Percentiles rank a stretch among this genome's conserved stretches.
phyloP scores from a whole-genome alignment of 2,888 invertebrate species.

The Cenopis cana region DNA sequence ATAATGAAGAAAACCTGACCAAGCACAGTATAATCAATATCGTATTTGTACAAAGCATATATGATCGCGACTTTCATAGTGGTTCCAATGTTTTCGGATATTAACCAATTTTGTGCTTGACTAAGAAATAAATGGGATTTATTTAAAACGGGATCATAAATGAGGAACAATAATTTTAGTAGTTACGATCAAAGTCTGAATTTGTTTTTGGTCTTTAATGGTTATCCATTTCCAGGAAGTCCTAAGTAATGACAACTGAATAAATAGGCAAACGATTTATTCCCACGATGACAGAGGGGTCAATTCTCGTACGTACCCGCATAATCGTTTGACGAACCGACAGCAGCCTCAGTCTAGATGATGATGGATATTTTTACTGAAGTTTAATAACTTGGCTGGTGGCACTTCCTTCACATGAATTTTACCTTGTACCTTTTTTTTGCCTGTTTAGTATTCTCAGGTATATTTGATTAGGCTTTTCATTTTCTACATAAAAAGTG shows the following conservation, averaged over 20 bases:
- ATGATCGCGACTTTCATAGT: background rate
- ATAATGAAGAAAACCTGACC: background rate
- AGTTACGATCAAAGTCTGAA: background rate
- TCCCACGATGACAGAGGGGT: constrained; percentile 57
- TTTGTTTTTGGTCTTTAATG: constrained; percentile 12
- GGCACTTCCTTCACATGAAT: constrained; percentile 13
- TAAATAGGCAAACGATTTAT: constrained; percentile 48
- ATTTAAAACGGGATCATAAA: too few species aligned
- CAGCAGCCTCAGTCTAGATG: constrained; percentile 25
- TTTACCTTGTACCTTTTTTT: background rate
- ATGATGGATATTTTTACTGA: constrained; percentile 2
- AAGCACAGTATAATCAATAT: background rate
- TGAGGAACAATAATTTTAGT: too few species aligned
- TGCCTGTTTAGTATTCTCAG: background rate
- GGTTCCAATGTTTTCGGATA: too few species aligned
- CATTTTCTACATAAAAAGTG: background rate
- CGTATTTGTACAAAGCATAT: background rate
- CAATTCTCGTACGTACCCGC: constrained; percentile 69
- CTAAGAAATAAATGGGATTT: too few species aligned
- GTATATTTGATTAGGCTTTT: background rate
- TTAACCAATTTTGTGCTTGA: too few species aligned
- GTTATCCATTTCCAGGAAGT: constrained; percentile 18
- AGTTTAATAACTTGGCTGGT: constrained; percentile 18
- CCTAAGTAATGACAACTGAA: constrained; percentile 39
- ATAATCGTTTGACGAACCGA: constrained; percentile 47